These are phyloP conservation scores for Eolophus roseicapilla DNA, from an alignment of 2,113 vertebrate species.

Conservation along the genomic window DNA sequence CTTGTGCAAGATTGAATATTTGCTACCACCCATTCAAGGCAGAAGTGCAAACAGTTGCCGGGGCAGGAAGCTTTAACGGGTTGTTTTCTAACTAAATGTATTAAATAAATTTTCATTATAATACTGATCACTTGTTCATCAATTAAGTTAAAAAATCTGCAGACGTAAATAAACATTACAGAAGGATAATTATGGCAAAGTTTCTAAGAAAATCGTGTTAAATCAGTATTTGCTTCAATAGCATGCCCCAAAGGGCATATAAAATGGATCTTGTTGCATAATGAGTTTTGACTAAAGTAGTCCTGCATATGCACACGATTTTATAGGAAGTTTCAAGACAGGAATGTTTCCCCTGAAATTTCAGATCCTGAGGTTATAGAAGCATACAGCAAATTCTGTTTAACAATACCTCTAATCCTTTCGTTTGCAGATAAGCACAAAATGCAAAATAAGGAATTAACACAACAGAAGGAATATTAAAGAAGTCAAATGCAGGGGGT, in stretches of 20 bases:
- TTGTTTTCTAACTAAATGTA: not conserved
- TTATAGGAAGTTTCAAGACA: not conserved
- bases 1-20: constrained; percentile 14
- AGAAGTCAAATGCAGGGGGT: not conserved
- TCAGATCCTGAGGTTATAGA: not conserved
- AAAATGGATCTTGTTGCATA: not conserved
- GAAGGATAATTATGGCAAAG: not conserved
- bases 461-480: not conserved
- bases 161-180: not conserved
- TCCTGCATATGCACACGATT: not conserved
- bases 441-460: not conserved
- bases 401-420: not conserved
- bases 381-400: not conserved
- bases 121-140: not conserved
- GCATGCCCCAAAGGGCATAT: not conserved
- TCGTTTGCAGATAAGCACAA: not conserved
- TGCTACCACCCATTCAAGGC: not conserved
- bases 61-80: not conserved
- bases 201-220: not conserved
- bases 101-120: not conserved
- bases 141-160: not conserved
- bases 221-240: not conserved
- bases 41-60: not conserved
- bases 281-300: not conserved
- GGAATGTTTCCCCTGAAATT: not conserved